Evolutionary conservation across 1,140 invertebrate genomes (phyloP).

Genomic region (Drosophila bocki): DNA sequence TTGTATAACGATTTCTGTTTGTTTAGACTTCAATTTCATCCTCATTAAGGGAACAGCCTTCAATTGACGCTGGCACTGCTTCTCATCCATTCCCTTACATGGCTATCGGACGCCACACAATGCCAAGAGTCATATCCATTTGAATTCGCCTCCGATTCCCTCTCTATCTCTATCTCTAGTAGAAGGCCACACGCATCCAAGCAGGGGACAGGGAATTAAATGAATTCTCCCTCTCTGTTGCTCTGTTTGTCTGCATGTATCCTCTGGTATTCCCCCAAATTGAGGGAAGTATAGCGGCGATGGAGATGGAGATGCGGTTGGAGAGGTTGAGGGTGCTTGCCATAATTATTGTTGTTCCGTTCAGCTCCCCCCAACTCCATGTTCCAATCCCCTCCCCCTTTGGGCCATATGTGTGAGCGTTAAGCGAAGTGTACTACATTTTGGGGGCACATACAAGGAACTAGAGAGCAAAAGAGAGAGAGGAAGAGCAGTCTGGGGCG

Average conservation of each 20-base stretch:
- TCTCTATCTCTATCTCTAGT: constrained; percentile 10
- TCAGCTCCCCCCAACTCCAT: background rate
- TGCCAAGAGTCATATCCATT: constrained; percentile 61
- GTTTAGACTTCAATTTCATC: constrained; percentile 68
- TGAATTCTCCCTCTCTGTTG: constrained; percentile 39
- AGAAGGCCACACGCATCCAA: background rate
- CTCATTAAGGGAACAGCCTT: constrained; percentile 64
- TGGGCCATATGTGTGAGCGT: constrained; percentile 36
- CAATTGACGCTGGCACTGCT: constrained; percentile 8
- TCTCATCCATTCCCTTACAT: constrained; percentile 15
- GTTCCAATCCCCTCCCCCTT: background rate
- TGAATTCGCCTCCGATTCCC: constrained; percentile 16
- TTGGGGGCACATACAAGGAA: constrained; percentile 21
- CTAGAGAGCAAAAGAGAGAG: background rate
- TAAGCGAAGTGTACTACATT: constrained; percentile 49
- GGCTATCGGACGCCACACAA: constrained; percentile 35
- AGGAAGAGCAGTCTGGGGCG: background rate
- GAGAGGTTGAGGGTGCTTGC: constrained; percentile 46
- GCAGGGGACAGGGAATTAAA: constrained; percentile 41
- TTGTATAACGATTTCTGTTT: constrained; percentile 56
- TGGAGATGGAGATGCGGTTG: constrained; percentile 21
- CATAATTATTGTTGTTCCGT: constrained; percentile 73
- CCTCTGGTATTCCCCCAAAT: constrained; percentile 27
- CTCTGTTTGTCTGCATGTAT: background rate
- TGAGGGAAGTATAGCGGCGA: background rate